Conservation (phyloP, 2,888 invertebrate genomes). For the Cylindroiulus punctatus region DNA sequence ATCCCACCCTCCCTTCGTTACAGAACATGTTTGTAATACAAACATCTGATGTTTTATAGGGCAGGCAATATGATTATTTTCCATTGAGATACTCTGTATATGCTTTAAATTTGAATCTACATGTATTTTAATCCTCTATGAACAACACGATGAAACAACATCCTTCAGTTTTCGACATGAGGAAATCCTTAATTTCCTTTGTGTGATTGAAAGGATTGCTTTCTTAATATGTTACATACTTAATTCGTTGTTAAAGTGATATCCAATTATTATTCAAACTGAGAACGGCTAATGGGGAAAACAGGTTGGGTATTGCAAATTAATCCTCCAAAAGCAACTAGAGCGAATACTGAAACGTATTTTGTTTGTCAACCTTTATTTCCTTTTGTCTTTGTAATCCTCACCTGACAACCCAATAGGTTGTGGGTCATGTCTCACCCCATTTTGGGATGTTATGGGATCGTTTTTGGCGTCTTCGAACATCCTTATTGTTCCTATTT, state of each 20-base stretch:
- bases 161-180: too few species aligned
- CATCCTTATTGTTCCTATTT: background rate
- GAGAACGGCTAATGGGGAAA: background rate
- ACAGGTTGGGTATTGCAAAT: background rate
- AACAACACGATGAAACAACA: too few species aligned
- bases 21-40: too few species aligned
- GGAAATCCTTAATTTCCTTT: too few species aligned
- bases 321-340: background rate
- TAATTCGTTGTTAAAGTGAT: background rate
- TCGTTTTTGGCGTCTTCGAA: background rate
- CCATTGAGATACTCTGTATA: too few species aligned
- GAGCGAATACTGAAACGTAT: background rate
- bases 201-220: too few species aligned
- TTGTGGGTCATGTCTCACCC: constrained; percentile 13
- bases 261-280: background rate
- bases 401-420: background rate
- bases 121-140: too few species aligned
- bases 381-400: background rate
- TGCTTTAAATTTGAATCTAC: too few species aligned
- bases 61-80: too few species aligned
- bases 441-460: background rate
- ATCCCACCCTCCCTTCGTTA: too few species aligned
- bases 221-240: background rate
- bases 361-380: background rate
- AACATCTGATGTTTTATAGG: too few species aligned